phyloP scores from a whole-genome alignment of 2,888 invertebrate genomes.

The Willowsia nigromaculata region DNA sequence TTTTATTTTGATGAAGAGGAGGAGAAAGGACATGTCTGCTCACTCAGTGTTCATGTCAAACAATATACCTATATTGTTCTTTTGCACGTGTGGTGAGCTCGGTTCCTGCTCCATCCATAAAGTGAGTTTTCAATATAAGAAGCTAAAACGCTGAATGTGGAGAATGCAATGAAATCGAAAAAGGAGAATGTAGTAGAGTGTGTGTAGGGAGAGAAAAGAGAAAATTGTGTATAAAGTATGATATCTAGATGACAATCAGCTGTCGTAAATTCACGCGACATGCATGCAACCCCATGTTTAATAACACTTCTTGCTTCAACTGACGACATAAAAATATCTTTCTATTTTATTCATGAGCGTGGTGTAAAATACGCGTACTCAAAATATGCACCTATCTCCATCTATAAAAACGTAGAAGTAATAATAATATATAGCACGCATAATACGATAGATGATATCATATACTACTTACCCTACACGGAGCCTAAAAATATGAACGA shows the following conservation, averaged over 20 bases:
- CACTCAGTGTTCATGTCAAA: neutral
- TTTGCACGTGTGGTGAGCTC: neutral
- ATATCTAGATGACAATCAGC: slow-evolving; percentile 69
- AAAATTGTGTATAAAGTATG: slow-evolving; percentile 27
- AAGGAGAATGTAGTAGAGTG: neutral
- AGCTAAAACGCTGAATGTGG: neutral
- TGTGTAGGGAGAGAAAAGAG: neutral
- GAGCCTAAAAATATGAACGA: neutral
- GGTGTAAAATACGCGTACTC: neutral
- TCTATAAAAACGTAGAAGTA: neutral
- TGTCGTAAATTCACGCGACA: slow-evolving; percentile 71
- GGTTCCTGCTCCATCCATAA: too few relatives aligned
- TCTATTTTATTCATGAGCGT: slow-evolving; percentile 45
- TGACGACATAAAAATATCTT: slow-evolving; percentile 56
- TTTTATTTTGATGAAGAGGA: neutral
- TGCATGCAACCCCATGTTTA: slow-evolving; percentile 64
- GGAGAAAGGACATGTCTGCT: neutral
- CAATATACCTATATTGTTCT: neutral
- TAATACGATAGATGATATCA: neutral
- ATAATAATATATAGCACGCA: slow-evolving; percentile 4
- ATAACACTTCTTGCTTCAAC: slow-evolving; percentile 55
- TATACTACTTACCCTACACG: neutral
- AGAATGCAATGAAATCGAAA: slow-evolving; percentile 11
- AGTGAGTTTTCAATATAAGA: neutral
- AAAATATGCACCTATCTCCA: neutral